These are phyloP conservation scores for Patella ulyssiponensis DNA, from an alignment of 2,888 invertebrate genomes.

Conservation along the genomic window DNA sequence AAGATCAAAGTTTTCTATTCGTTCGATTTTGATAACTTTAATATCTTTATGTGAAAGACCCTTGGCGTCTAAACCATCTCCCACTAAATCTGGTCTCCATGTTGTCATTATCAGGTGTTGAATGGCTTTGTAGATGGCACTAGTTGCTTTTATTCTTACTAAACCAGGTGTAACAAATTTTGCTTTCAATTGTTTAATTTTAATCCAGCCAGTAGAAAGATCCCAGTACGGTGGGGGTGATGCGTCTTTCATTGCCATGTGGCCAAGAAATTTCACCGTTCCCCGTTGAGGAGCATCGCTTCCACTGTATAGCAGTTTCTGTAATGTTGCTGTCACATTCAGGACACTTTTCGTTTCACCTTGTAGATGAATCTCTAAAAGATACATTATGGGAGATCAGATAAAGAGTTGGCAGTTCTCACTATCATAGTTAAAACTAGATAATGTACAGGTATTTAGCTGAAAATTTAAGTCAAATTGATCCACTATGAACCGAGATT, in stretches of 20 bases:
- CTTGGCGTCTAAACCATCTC: slow-evolving; percentile 51
- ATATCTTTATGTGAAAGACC: slow-evolving; percentile 34
- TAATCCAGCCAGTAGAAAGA: slow-evolving; percentile 12
- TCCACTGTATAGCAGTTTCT: slow-evolving; percentile 17
- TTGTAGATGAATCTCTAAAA: slow-evolving; percentile 18
- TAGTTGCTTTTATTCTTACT: not conserved
- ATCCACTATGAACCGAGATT: too few species aligned
- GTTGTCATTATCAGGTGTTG: slow-evolving; percentile 41
- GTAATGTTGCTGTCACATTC: slow-evolving; percentile 11
- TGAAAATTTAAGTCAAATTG: too few species aligned
- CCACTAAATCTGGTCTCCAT: slow-evolving; percentile 38
- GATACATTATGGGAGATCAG: too few species aligned
- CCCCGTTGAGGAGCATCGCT: slow-evolving; percentile 22
- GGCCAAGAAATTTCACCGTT: slow-evolving; percentile 34
- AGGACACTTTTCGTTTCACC: slow-evolving; percentile 26
- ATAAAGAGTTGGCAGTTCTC: too few species aligned
- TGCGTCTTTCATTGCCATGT: slow-evolving; percentile 36
- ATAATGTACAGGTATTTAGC: too few species aligned
- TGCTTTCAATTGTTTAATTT: not conserved
- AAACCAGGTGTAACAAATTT: not conserved
- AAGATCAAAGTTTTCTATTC: slow-evolving; percentile 52
- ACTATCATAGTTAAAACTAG: too few species aligned
- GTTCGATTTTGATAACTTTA: slow-evolving; percentile 43
- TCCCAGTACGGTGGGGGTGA: slow-evolving; percentile 40
- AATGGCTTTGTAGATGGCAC: slow-evolving; percentile 36